phyloP scores from a whole-genome alignment of 2,113 vertebrate species.

The Phodopus roborovskii region DNA sequence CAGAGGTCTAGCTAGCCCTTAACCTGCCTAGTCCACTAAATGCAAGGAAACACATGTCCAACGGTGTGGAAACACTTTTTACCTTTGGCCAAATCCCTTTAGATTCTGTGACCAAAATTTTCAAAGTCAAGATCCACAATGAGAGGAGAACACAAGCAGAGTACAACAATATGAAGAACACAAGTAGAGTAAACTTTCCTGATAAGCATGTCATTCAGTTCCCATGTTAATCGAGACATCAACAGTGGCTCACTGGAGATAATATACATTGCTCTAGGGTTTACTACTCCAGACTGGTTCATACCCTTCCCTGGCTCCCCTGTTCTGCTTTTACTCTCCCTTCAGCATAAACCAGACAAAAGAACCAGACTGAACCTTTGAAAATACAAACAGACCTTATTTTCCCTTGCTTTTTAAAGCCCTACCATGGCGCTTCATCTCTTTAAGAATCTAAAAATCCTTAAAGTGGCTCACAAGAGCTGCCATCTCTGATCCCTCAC shows the following conservation, averaged over 20 bases:
- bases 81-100: neutral
- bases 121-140: neutral
- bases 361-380: neutral
- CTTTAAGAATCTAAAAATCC: neutral
- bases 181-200: neutral
- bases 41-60: neutral
- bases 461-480: neutral
- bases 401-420: neutral
- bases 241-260: neutral
- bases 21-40: neutral
- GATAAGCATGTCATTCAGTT: neutral
- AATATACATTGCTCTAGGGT: neutral
- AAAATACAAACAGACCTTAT: conserved; percentile 8
- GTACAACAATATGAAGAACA: neutral
- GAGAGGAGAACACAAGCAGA: neutral
- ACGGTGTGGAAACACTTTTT: neutral
- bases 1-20: neutral
- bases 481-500: neutral
- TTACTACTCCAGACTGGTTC: neutral
- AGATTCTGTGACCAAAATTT: neutral
- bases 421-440: neutral
- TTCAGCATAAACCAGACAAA: neutral
- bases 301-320: neutral
- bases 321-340: neutral
- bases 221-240: neutral